phyloP scores from a whole-genome alignment of 2,888 invertebrate species.

The Acholoe squamosa region DNA sequence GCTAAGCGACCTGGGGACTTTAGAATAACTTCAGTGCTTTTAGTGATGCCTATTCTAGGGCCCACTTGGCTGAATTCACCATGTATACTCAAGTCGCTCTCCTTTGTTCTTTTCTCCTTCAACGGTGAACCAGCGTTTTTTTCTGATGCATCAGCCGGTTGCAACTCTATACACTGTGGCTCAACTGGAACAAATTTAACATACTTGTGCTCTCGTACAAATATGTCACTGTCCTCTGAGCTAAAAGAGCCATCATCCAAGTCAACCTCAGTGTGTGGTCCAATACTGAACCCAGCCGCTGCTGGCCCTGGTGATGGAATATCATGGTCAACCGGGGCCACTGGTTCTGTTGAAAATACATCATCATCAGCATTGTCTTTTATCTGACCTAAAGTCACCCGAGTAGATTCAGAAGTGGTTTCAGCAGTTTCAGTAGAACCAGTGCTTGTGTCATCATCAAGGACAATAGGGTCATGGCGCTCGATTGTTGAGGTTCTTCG shows the following conservation, averaged over 20 bases:
- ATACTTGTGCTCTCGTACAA: constrained; percentile 4
- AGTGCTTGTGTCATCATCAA: neutral
- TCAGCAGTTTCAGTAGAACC: neutral
- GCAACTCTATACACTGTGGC: neutral
- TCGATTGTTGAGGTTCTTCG: neutral
- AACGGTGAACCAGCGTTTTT: too few relatives aligned
- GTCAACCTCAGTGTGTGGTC: neutral
- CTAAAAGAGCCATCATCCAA: neutral
- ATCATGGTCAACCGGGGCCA: neutral
- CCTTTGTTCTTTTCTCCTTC: too few relatives aligned
- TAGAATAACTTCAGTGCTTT: too few relatives aligned
- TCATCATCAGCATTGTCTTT: neutral
- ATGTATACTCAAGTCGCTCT: too few relatives aligned
- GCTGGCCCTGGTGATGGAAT: neutral
- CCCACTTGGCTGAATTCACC: neutral
- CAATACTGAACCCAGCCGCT: neutral
- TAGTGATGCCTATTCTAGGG: neutral
- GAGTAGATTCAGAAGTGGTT: neutral
- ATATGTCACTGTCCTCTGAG: constrained; percentile 53
- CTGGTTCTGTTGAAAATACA: neutral
- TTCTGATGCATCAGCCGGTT: neutral
- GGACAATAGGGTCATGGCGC: neutral
- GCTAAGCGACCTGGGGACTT: too few relatives aligned
- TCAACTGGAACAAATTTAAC: constrained; percentile 18
- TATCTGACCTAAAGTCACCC: neutral